Evolutionary conservation across 1,140 invertebrate species (phyloP).

Genomic region (Fragariocoptes setiger): DNA sequence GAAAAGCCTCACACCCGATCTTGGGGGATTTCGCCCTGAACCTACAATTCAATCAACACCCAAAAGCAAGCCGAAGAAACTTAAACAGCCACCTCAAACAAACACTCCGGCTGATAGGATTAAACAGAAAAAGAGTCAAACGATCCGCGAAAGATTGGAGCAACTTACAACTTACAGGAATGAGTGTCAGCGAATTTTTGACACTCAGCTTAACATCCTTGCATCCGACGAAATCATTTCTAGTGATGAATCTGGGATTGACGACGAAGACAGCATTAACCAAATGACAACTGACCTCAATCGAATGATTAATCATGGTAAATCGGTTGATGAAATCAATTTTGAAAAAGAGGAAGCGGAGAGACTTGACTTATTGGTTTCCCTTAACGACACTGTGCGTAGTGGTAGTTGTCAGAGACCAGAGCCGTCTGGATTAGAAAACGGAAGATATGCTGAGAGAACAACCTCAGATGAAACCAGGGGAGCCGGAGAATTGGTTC

Average conservation of each 20-base stretch:
- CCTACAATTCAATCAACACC: not conserved
- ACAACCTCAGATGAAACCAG: too few relatives aligned
- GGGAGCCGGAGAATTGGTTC: too few relatives aligned
- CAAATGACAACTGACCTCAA: not conserved
- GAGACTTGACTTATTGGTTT: not conserved
- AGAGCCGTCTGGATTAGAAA: too few relatives aligned
- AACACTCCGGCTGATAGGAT: not conserved
- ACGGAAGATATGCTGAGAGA: too few relatives aligned
- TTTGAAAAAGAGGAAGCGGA: not conserved
- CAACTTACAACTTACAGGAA: not conserved
- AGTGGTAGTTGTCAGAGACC: too few relatives aligned
- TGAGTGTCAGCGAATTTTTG: not conserved
- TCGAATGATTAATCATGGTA: not conserved
- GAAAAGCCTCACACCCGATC: not conserved
- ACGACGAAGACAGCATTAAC: not conserved
- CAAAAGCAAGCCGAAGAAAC: slow-evolving; percentile 1
- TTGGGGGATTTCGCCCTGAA: not conserved
- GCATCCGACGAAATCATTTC: not conserved
- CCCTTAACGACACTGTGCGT: too few relatives aligned
- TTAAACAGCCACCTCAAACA: not conserved
- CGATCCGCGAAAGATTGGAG: not conserved
- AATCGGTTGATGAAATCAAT: not conserved
- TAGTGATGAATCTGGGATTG: not conserved
- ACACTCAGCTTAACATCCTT: not conserved
- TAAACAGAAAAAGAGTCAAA: too few relatives aligned